These are phyloP conservation scores for Rhagologus leucostigma DNA, from an alignment of 2,113 vertebrate genomes.

Conservation along the genomic window DNA sequence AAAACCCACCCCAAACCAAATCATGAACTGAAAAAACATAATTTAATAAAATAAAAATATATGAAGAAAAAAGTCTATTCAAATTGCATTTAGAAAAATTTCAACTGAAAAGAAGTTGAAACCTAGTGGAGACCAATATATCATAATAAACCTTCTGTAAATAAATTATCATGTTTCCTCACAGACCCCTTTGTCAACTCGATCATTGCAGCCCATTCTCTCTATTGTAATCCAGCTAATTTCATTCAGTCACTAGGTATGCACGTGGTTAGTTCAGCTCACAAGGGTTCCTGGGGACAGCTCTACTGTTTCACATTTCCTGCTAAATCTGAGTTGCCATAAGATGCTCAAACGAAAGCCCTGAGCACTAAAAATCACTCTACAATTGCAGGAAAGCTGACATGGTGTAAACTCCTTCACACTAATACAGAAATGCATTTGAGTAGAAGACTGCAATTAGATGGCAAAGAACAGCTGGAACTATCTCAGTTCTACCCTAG, in stretches of 20 bases:
- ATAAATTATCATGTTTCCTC: neutral
- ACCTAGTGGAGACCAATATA: neutral
- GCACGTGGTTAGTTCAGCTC: accelerated
- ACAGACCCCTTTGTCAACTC: neutral
- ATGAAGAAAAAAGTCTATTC: neutral
- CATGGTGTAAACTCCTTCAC: neutral
- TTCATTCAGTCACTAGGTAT: neutral
- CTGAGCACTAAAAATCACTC: neutral
- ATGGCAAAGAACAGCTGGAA: neutral
- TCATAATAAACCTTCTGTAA: neutral
- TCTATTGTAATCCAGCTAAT: neutral
- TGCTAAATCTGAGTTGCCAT: neutral
- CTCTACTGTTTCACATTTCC: neutral
- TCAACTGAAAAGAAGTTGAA: neutral
- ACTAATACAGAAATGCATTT: neutral
- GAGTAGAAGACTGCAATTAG: neutral
- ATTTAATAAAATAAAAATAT: neutral
- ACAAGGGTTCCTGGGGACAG: neutral
- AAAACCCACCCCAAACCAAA: neutral
- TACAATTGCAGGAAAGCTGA: neutral
- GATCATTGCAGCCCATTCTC: neutral
- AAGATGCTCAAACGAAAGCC: neutral
- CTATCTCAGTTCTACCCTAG: accelerated
- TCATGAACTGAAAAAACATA: neutral
- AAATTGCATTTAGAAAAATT: neutral